A percentile compares a stretch with the other conserved stretches of the same genome.
Evolutionary conservation across 2,797 vertebrate genomes (phyloP).

Genomic region (Phyllotis vaccarum): DNA sequence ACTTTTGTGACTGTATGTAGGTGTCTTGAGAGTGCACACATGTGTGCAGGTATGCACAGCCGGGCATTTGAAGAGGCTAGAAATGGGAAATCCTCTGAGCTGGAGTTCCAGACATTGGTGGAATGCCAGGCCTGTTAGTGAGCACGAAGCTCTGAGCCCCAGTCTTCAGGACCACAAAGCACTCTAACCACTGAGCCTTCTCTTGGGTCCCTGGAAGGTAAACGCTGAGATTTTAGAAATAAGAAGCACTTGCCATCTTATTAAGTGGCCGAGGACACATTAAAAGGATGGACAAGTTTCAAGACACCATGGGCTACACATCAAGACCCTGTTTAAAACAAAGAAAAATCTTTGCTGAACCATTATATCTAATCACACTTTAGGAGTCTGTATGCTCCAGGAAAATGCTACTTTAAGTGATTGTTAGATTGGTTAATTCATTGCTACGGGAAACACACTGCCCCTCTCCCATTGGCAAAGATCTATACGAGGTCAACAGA

Average conservation of each 20-base stretch:
- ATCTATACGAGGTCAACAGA: background rate
- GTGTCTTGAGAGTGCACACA: background rate
- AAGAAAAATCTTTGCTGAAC: background rate
- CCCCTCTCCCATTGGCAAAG: background rate
- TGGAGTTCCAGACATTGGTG: background rate
- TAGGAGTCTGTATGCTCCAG: background rate
- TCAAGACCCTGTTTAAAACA: background rate
- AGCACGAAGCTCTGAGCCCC: background rate
- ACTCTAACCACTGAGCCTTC: background rate
- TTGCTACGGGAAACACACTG: background rate
- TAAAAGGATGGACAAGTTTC: background rate
- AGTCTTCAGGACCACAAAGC: background rate
- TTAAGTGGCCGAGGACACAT: background rate
- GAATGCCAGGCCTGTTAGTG: background rate
- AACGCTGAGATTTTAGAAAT: slow-evolving; percentile 35
- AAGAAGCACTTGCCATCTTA: background rate
- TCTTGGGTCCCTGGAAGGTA: background rate
- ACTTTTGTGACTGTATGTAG: background rate
- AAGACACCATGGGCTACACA: background rate
- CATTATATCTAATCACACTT: background rate
- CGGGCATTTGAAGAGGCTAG: background rate
- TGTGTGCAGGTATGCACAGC: background rate
- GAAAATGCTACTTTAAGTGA: background rate
- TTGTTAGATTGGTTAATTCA: background rate
- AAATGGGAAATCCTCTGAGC: background rate